Evolutionary conservation across 2,888 invertebrate species (phyloP).

Genomic region (Chaitophorus viminalis): DNA sequence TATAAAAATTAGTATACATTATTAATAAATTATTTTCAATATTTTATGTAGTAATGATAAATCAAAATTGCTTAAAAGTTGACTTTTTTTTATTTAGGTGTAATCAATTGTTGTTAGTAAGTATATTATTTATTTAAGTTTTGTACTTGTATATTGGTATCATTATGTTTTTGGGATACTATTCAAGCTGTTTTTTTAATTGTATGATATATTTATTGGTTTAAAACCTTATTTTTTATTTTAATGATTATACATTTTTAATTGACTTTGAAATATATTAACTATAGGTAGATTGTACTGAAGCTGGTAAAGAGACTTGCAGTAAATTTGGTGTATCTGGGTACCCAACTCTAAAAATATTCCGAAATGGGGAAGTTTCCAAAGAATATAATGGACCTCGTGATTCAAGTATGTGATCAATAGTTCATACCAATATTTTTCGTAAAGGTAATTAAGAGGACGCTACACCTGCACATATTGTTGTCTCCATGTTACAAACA

Average conservation of each 20-base stretch:
- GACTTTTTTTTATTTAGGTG: slow-evolving; percentile 13
- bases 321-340: slow-evolving; percentile 90
- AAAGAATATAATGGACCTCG: slow-evolving; percentile 96
- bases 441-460: too few relatives aligned
- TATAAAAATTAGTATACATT: too few relatives aligned
- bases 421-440: slow-evolving; percentile 29
- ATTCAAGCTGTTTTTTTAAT: neutral
- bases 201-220: neutral
- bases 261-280: neutral
- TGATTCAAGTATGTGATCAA: slow-evolving; percentile 76
- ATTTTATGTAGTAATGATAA: neutral
- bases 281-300: slow-evolving; percentile 85
- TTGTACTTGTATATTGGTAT: neutral
- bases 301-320: slow-evolving; percentile 89
- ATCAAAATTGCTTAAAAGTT: neutral
- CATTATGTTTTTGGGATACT: neutral
- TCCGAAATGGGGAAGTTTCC: slow-evolving; percentile 87
- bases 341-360: slow-evolving; percentile 97
- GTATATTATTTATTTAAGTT: slow-evolving; percentile 22
- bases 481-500: too few relatives aligned
- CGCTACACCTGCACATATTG: too few relatives aligned
- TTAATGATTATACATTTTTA: neutral
- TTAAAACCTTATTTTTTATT: neutral
- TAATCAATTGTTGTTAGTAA: slow-evolving; percentile 16
- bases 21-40: neutral